These are phyloP conservation scores for Conomelus anceps DNA, from an alignment of 2,888 invertebrate genomes.

Conservation along the genomic window DNA sequence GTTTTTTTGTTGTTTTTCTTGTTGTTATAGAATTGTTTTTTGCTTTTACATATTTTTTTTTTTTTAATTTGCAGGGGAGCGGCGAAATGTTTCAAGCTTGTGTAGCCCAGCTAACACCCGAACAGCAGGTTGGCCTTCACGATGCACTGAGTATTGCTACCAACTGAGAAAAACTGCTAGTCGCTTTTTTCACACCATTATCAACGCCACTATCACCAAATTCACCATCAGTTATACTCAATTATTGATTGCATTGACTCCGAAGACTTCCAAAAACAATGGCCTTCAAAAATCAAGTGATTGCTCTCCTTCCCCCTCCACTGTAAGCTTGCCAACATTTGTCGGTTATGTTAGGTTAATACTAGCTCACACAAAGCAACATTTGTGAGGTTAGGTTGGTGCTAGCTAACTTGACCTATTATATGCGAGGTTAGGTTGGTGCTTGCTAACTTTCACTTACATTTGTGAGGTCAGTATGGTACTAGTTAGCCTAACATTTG, in stretches of 20 bases:
- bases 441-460: too few relatives aligned
- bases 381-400: neutral
- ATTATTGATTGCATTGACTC: neutral
- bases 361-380: neutral
- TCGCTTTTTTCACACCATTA: neutral
- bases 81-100: constrained; percentile 74
- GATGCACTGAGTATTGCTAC: constrained; percentile 50
- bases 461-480: neutral
- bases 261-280: neutral
- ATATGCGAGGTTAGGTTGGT: neutral
- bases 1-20: too few relatives aligned
- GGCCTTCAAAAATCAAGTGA: neutral
- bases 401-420: neutral
- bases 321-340: neutral
- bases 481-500: too few relatives aligned
- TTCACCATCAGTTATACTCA: neutral
- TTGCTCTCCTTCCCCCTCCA: neutral
- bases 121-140: constrained; percentile 78
- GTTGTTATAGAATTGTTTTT: too few relatives aligned
- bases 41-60: too few relatives aligned
- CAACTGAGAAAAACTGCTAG: neutral
- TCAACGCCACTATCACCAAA: neutral
- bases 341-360: neutral
- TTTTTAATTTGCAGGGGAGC: constrained; percentile 54
- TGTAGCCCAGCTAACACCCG: constrained; percentile 63